Base-by-base conservation (phyloP, 2,797 vertebrate genomes). In the Ambastaia sidthimunki region DNA sequence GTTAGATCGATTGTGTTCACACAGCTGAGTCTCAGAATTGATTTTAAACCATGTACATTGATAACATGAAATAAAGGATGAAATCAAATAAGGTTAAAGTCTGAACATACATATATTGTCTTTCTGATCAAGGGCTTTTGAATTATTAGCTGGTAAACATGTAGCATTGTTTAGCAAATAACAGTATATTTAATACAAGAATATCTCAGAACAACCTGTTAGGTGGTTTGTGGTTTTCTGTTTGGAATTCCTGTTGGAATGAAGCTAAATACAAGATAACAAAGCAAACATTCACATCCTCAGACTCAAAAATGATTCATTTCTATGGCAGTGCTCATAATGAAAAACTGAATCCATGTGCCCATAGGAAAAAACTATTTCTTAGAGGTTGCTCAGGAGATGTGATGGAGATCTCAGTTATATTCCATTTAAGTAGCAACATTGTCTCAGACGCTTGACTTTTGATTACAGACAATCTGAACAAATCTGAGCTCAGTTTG, bases 1-100 rank as follows among this genome's bases (percentile, higher is more conserved):
- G 4, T 74, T 34, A 68, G 59, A 76, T 76, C 73, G 75, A 65
- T 70, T 52, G 57, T 62, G 47, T 52, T 19, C 31, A 71, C 34
- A 31, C 19, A 47, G 37, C 41, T 63, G 48, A 74, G 16, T 44
- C 23, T 21, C 10, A 12, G 5, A 63, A 60, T 76, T 76, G 73
- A 71, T 76, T 70, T 71, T 70, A 25, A 63, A 69, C 66, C 44
- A n/a, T 54, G 60, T 31, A 47, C 28, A 50, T 16, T 41, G 41
- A 34, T 16, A 81, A 21, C 41, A 65, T 25, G 44, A 12, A 16
- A 50, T 54, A 66, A 76, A 41, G 10, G 13, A 41, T 50, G 15
- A 55, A 54, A 48, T 18, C 21, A 59, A n/a, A 69, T 44, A 28
- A 28, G 16, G 48, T 10, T 11, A 12, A 19, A 16, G 21, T 47